Base-by-base conservation (phyloP, 2,797 vertebrate genomes). In the Lepus oiostolus region DNA sequence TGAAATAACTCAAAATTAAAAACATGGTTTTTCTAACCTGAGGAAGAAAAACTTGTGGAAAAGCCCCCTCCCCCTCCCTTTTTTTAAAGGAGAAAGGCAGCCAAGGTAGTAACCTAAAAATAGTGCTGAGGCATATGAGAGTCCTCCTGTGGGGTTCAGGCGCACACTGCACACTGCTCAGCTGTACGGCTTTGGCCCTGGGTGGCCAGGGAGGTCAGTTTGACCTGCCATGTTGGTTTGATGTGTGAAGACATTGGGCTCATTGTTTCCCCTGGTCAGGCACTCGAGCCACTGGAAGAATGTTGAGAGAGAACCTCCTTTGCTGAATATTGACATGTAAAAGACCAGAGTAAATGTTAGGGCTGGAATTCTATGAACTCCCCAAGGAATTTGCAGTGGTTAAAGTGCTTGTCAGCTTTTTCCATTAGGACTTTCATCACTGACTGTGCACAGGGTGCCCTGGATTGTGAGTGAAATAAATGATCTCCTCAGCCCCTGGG, bases 61-160 rank as follows among this genome's bases (percentile, higher is more conserved):
- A 90, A 90, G 19, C 75, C 65, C 3, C 4, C 32, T 30, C 4
- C 16, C 9, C 30, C 2, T 86, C 58, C 21, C 30, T 32, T 82
- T 58, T 58, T 12, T 16, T 4, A 17, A 28, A 63, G 54, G 92
- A 91, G 62, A 80, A 75, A 89, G 38, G 81, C 68, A 85, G 85
- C 93, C 82, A 90, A 70, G 70, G 77, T 90, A 90, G 60, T 84
- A 54, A 83, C 68, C 91, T 88, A 95, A 96, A 95, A 95, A 95
- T 95, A 96, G 90, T 77, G 9, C 38, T 14, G 60, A 63, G 93
- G 91, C 70, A 50, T 47, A 0, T 72, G 88, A 92, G 83, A 74
- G 77, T 32, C 89, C 63, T 88, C 84, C 90, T 70, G 35, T 30
- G 19, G 58, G 38, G 30, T 67, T 68, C 30, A 83, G 85, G 85